These are phyloP conservation scores for Aromia moschata DNA, from an alignment of 2,888 invertebrate genomes.

Conservation along the genomic window DNA sequence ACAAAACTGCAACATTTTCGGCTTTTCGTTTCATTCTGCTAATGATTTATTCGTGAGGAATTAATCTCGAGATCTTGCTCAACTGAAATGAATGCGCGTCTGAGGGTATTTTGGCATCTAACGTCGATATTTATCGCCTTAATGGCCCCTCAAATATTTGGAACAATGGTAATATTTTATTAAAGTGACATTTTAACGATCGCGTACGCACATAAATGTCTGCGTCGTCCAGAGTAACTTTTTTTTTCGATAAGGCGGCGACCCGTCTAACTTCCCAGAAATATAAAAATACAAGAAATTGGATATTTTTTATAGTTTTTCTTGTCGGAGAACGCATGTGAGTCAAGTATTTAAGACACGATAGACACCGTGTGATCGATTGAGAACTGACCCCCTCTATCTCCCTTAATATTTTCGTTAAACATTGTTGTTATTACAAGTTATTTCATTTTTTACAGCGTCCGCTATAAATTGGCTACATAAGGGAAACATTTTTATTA, in stretches of 20 bases:
- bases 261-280: conserved; percentile 7
- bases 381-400: too few species aligned
- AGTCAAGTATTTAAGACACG: conserved; percentile 15
- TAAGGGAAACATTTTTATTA: too few species aligned
- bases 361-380: too few species aligned
- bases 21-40: not conserved
- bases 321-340: not conserved
- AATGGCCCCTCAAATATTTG: conserved; percentile 35
- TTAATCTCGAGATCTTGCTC: not conserved
- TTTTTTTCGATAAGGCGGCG: conserved; percentile 8
- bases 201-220: conserved; percentile 8
- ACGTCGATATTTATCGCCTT: conserved; percentile 40
- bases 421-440: too few species aligned
- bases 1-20: too few species aligned
- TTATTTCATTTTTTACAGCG: too few species aligned
- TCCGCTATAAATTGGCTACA: too few species aligned
- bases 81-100: not conserved
- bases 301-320: conserved; percentile 16
- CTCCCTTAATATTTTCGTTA: too few species aligned
- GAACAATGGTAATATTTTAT: conserved; percentile 31
- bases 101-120: conserved; percentile 31
- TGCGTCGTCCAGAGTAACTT: not conserved
- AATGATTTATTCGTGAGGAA: not conserved
- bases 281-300: conserved; percentile 17
- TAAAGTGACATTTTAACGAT: conserved; percentile 25